Evolutionary conservation across 2,888 invertebrate species (phyloP).

Genomic region (Drosophila kambysellisi): DNA sequence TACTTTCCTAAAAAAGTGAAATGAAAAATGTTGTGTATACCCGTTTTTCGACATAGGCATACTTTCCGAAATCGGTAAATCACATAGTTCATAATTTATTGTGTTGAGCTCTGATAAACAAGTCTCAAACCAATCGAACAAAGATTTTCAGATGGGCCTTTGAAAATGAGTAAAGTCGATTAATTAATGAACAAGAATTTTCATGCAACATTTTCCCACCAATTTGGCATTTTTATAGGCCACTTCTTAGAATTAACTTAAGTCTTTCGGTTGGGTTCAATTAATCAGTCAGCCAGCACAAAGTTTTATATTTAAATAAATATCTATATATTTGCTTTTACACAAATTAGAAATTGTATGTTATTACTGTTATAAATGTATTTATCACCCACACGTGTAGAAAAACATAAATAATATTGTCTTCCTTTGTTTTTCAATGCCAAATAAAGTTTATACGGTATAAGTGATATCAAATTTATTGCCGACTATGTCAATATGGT

Average conservation of each 20-base stretch:
- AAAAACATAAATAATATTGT: slow-evolving; percentile 19
- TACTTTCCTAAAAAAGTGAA: background rate
- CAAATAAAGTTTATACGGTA: slow-evolving; percentile 38
- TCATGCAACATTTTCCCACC: background rate
- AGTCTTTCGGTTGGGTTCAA: background rate
- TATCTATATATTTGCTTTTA: slow-evolving; percentile 12
- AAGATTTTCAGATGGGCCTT: background rate
- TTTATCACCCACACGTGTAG: slow-evolving; percentile 25
- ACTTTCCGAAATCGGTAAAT: background rate
- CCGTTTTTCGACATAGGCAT: background rate
- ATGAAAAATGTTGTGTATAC: background rate
- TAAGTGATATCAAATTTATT: slow-evolving; percentile 8
- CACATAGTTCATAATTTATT: background rate
- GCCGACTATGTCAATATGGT: background rate
- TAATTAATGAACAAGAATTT: background rate
- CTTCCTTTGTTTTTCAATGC: slow-evolving; percentile 22
- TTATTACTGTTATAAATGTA: slow-evolving; percentile 42
- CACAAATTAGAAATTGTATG: slow-evolving; percentile 22
- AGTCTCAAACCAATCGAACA: background rate
- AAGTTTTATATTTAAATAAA: slow-evolving; percentile 1
- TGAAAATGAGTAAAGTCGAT: background rate
- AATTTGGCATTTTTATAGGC: background rate
- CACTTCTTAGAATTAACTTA: background rate
- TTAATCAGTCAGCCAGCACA: background rate
- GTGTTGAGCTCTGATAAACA: background rate